Percentiles rank a stretch among this genome's conserved stretches.
Conservation (phyloP, 2,797 vertebrate genomes). For the Synaphobranchus kaupii region DNA sequence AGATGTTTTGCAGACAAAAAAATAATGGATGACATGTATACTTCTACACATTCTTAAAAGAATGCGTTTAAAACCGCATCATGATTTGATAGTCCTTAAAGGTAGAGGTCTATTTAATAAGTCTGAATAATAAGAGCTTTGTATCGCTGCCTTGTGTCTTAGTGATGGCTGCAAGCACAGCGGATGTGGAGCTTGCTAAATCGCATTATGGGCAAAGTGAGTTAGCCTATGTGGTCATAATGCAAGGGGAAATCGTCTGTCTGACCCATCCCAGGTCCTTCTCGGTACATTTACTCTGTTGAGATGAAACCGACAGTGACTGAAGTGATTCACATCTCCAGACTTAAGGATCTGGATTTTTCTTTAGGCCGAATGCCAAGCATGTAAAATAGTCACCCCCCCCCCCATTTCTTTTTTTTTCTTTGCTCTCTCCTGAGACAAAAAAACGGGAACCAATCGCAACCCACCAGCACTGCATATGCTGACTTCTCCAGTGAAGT, state of each 20-base stretch:
- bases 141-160: constrained; percentile 30
- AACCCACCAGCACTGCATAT: not conserved
- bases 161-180: constrained; percentile 29
- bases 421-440: not conserved
- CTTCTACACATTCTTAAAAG: no score
- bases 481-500: not conserved
- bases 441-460: not conserved
- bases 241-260: not conserved
- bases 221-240: not conserved
- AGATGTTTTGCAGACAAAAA: no score
- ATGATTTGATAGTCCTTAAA: no score
- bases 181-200: constrained; percentile 20
- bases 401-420: no score
- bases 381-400: not conserved
- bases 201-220: constrained; percentile 32
- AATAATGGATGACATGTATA: no score
- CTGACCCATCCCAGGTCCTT: not conserved
- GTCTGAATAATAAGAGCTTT: constrained; percentile 39
- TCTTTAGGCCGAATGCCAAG: not conserved
- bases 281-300: not conserved
- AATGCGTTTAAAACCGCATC: no score
- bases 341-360: not conserved
- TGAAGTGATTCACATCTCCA: not conserved
- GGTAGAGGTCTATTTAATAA: not conserved
- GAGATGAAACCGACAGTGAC: not conserved